Percentiles rank a stretch among this genome's conserved stretches.
phyloP scores from a whole-genome alignment of 2,888 invertebrate species.

The Tenthredo scrophulariae region DNA sequence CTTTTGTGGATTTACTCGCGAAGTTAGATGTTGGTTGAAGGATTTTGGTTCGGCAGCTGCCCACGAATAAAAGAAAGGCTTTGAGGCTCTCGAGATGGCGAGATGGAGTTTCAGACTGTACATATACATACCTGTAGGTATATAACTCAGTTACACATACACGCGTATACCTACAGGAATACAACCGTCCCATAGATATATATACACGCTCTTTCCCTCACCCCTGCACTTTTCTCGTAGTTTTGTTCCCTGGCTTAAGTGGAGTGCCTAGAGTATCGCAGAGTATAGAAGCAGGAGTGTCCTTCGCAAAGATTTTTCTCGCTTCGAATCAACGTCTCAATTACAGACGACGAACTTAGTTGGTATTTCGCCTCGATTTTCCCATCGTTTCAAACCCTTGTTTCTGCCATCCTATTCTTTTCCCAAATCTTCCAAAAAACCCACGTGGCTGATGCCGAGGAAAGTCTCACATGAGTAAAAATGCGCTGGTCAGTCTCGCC shows the following conservation, averaged over 20 bases:
- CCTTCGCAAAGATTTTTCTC: conserved; percentile 38
- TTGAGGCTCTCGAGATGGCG: conserved; percentile 34
- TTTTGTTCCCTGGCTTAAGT: conserved; percentile 38
- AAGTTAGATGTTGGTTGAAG: conserved; percentile 11
- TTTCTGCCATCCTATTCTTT: neutral
- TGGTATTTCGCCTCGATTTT: neutral
- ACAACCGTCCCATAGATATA: neutral
- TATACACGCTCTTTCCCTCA: neutral
- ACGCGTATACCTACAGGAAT: neutral
- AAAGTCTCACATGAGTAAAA: neutral
- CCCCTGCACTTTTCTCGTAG: neutral
- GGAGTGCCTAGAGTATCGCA: conserved; percentile 12
- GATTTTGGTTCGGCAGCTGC: conserved; percentile 54
- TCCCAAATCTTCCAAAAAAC: neutral
- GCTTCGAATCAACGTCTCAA: neutral
- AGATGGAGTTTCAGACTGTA: conserved; percentile 19
- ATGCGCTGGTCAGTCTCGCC: neutral
- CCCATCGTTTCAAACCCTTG: neutral
- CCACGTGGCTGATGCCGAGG: neutral
- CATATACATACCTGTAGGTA: conserved; percentile 8
- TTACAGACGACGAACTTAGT: conserved; percentile 11
- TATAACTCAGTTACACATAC: conserved; percentile 14
- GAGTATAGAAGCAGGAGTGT: neutral
- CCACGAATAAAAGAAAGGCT: conserved; percentile 62
- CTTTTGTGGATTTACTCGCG: conserved; percentile 53